Conservation (phyloP, 2,113 vertebrate species). For the Eptesicus fuscus region DNA sequence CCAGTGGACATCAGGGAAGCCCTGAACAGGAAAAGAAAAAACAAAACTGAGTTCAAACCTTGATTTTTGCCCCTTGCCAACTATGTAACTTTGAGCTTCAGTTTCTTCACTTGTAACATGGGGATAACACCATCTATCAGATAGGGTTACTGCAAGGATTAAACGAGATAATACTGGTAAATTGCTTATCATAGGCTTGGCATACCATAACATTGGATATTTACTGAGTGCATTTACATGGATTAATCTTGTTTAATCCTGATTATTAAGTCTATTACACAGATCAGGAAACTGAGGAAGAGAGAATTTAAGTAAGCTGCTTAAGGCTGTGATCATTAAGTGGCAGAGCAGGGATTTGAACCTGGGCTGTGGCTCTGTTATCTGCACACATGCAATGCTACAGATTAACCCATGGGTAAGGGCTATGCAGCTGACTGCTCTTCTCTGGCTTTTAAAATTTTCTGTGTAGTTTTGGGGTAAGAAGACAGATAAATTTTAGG, state of each 20-base stretch:
- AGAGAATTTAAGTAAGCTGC: conserved; percentile 12
- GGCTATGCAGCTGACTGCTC: background rate
- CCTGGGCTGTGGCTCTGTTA: background rate
- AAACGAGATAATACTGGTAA: background rate
- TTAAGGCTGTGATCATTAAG: background rate
- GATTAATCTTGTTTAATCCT: conserved; percentile 45
- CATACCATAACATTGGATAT: background rate
- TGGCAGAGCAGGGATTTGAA: background rate
- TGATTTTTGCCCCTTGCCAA: background rate
- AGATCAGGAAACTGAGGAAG: conserved; percentile 49
- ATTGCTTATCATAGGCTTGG: background rate
- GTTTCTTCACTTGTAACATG: background rate
- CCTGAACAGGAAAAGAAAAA: background rate
- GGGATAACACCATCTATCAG: background rate
- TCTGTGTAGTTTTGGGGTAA: background rate
- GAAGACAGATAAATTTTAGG: conserved; percentile 6
- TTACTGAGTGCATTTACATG: background rate
- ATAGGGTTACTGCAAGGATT: background rate
- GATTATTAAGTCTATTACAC: conserved; percentile 40
- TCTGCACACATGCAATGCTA: background rate
- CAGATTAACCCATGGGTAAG: background rate
- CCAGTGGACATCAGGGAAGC: background rate
- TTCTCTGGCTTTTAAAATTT: background rate
- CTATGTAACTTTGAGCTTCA: background rate
- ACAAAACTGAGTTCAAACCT: background rate